Evolutionary conservation across 1,140 invertebrate genomes (phyloP).

Genomic region (Archivesica marissinica): DNA sequence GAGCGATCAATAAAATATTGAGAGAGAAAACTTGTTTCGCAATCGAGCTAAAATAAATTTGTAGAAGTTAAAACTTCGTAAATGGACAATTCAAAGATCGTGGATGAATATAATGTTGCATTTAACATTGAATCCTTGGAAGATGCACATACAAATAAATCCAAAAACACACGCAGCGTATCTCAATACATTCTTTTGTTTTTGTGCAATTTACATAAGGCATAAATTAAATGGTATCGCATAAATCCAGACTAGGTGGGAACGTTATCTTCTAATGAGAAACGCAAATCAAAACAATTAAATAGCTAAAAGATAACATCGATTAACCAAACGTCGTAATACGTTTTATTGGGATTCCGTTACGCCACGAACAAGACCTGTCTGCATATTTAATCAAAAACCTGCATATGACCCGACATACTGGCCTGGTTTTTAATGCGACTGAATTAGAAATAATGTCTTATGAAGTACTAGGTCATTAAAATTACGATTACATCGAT

Average conservation of each 20-base stretch:
- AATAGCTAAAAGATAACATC: not conserved
- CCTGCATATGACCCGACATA: not conserved
- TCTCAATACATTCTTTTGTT: constrained; percentile 7
- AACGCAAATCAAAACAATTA: not conserved
- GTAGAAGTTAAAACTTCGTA: no score
- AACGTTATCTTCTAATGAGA: constrained; percentile 4
- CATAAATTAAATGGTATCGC: not conserved
- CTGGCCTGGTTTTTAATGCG: not conserved
- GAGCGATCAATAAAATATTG: no score
- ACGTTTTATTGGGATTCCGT: constrained; percentile 16
- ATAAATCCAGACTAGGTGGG: constrained; percentile 17
- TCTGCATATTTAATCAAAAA: constrained; percentile 5
- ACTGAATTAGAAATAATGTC: not conserved
- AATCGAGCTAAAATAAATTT: no score
- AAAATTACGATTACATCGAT: not conserved
- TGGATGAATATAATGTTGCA: no score
- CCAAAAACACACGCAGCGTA: not conserved
- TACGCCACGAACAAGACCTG: constrained; percentile 1
- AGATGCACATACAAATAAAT: no score
- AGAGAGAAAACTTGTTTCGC: no score
- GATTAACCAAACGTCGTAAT: not conserved
- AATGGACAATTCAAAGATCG: no score
- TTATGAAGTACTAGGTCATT: not conserved
- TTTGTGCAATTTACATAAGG: constrained; percentile 12
- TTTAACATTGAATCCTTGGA: no score